These are phyloP conservation scores for Urocolius indicus DNA, from an alignment of 2,113 vertebrate species.

Conservation along the genomic window DNA sequence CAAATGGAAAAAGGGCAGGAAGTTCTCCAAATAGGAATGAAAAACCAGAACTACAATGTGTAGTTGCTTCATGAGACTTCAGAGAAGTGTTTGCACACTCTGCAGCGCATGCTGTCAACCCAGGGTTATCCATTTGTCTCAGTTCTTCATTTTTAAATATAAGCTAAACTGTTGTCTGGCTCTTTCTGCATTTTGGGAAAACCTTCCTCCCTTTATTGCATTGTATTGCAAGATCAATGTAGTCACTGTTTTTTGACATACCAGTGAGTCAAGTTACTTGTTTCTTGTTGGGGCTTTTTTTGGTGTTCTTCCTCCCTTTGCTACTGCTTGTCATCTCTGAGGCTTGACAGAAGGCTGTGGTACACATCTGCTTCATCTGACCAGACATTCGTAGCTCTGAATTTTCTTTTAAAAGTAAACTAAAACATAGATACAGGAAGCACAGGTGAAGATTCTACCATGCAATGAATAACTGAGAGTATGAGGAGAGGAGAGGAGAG, in stretches of 20 bases:
- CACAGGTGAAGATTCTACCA: not conserved
- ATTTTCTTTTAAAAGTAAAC: not conserved
- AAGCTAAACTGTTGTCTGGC: not conserved
- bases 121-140: not conserved
- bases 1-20: not conserved
- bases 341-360: not conserved
- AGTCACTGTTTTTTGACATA: not conserved
- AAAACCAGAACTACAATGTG: not conserved
- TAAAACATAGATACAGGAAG: not conserved
- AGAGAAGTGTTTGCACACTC: not conserved
- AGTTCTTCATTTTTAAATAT: not conserved
- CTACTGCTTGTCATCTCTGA: not conserved
- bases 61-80: not conserved
- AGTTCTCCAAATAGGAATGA: not conserved
- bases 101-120: not conserved
- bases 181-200: not conserved
- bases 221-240: not conserved
- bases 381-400: not conserved
- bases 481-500: too few relatives aligned
- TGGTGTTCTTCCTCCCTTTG: not conserved
- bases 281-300: not conserved
- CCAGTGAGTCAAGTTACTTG: not conserved
- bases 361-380: not conserved
- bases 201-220: not conserved
- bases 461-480: not conserved